Evolutionary conservation across 2,113 vertebrate species (phyloP).

Genomic region (Entosphenus tridentatus): DNA sequence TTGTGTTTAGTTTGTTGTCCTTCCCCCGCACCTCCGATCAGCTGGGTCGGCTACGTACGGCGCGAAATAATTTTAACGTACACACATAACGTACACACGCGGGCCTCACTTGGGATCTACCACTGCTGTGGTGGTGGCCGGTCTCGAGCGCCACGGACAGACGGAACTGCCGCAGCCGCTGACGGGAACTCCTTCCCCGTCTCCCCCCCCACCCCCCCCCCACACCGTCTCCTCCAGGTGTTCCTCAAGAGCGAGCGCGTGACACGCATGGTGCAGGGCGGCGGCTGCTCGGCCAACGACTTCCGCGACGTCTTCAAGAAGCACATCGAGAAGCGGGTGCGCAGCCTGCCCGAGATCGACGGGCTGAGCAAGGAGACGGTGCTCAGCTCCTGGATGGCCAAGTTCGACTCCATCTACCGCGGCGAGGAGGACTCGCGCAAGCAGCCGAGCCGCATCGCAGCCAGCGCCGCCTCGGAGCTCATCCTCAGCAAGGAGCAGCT

Average conservation of each 20-base stretch:
- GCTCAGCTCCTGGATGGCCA: conserved; percentile 92
- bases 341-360: conserved; percentile 80
- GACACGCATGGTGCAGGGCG: conserved; percentile 83
- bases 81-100: too few relatives aligned
- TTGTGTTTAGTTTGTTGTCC: too few relatives aligned
- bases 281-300: conserved; percentile 74
- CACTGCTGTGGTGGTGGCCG: too few relatives aligned
- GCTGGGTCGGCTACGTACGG: too few relatives aligned
- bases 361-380: conserved; percentile 96
- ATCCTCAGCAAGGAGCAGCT: conserved; percentile 98
- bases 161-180: too few relatives aligned
- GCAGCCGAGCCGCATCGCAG: conserved; percentile 77
- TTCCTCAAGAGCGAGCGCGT: conserved; percentile 91
- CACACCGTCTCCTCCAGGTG: conserved; percentile 25
- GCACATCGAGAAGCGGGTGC: conserved; percentile 91
- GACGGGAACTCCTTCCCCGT: too few relatives aligned
- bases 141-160: too few relatives aligned
- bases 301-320: conserved; percentile 95
- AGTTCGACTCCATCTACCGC: conserved; percentile 88
- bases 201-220: too few relatives aligned
- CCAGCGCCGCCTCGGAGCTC: conserved; percentile 78
- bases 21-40: too few relatives aligned
- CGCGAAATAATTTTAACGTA: too few relatives aligned
- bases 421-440: conserved; percentile 86
- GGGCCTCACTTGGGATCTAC: too few relatives aligned